phyloP scores from a whole-genome alignment of 2,797 vertebrate species.

The Linurgus olivaceus region DNA sequence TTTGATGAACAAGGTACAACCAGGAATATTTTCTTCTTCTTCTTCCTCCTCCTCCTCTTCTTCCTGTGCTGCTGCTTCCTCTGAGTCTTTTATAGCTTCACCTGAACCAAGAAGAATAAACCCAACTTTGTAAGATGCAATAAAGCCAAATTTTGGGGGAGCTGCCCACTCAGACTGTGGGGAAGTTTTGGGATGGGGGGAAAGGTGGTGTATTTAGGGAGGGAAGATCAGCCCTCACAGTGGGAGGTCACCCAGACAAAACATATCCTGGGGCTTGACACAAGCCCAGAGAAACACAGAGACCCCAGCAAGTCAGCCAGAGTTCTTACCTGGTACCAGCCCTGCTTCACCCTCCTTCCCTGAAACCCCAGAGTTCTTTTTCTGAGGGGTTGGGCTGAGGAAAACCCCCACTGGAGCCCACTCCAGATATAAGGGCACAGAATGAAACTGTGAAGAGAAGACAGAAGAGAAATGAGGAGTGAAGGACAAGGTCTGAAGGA shows the following conservation, averaged over 20 bases:
- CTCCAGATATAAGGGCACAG: slow-evolving; percentile 90
- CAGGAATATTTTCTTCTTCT: slow-evolving; percentile 82
- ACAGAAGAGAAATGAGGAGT: not conserved
- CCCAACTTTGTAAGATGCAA: not conserved
- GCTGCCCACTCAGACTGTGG: not conserved
- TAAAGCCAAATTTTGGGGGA: not conserved
- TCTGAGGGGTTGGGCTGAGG: slow-evolving; percentile 61
- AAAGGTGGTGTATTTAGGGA: not conserved
- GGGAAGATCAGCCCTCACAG: not conserved
- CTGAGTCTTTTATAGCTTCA: not conserved
- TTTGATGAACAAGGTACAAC: slow-evolving; percentile 94
- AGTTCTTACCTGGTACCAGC: not conserved
- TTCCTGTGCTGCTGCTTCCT: not conserved
- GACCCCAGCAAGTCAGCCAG: no score
- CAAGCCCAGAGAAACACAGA: not conserved
- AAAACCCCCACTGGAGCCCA: slow-evolving; percentile 94
- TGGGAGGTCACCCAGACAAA: not conserved
- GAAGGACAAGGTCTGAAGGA: not conserved
- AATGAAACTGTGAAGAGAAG: slow-evolving; percentile 83
- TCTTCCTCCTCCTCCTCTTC: slow-evolving; percentile 81
- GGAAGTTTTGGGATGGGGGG: not conserved
- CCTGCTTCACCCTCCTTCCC: not conserved
- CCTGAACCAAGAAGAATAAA: not conserved
- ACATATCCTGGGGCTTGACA: not conserved
- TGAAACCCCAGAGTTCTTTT: not conserved